A percentile compares a stretch with the other conserved stretches of the same genome.
phyloP scores from a whole-genome alignment of 2,113 vertebrate species.

The Paradisaea rubra region DNA sequence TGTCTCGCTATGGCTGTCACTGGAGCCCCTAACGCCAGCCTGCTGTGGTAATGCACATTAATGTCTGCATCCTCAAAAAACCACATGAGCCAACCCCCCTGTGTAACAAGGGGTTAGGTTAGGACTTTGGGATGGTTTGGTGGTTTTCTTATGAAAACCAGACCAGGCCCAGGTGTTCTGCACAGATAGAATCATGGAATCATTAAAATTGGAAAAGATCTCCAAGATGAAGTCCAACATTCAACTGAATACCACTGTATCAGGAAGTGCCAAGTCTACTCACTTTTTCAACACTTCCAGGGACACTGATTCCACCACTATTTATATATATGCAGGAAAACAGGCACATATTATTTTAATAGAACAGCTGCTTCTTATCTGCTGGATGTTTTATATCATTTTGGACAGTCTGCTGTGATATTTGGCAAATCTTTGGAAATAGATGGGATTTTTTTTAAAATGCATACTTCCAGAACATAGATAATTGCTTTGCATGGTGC shows the following conservation, averaged over 20 bases:
- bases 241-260: too few species aligned
- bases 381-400: background rate
- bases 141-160: conserved; percentile 15
- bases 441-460: background rate
- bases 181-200: background rate
- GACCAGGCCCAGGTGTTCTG: conserved; percentile 34
- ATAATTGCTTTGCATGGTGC: background rate
- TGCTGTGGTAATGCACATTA: background rate
- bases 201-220: background rate
- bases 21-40: accelerated
- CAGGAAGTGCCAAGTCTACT: background rate
- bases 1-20: accelerated
- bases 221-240: background rate
- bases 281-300: background rate
- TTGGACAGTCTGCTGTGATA: background rate
- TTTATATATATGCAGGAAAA: background rate
- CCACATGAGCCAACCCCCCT: background rate
- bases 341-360: background rate
- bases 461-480: background rate
- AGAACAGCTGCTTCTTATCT: background rate
- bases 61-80: background rate
- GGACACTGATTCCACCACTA: background rate
- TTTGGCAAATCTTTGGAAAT: background rate
- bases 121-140: background rate
- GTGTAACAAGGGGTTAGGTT: background rate